Conservation (phyloP, 1,140 invertebrate species). For the Anoplophora glabripennis region DNA sequence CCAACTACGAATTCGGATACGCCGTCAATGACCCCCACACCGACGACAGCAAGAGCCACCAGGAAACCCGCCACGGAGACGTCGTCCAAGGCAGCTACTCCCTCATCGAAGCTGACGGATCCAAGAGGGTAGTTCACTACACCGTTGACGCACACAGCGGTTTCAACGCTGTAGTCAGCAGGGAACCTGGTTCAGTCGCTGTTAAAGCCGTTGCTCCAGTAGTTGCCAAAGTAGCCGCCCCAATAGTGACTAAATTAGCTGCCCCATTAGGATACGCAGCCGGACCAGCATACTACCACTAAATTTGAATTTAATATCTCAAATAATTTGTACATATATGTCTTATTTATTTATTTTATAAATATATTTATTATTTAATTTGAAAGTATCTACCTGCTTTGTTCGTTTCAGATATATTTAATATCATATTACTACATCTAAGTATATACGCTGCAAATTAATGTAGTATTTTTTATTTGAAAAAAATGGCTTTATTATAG, state of each 20-base stretch:
- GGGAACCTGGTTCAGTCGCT: slow-evolving; percentile 7
- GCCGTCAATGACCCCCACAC: slow-evolving; percentile 52
- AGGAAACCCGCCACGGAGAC: slow-evolving; percentile 23
- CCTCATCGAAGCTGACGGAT: slow-evolving; percentile 29
- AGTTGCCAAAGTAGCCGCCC: neutral
- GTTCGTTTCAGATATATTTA: no score
- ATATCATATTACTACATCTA: no score
- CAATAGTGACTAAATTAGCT: neutral
- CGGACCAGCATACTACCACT: no score
- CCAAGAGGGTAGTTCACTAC: slow-evolving; percentile 27
- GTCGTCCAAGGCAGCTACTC: slow-evolving; percentile 26
- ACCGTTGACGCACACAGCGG: slow-evolving; percentile 21
- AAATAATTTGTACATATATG: no score
- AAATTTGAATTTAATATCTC: no score
- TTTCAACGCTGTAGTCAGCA: slow-evolving; percentile 3
- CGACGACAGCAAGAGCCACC: slow-evolving; percentile 33
- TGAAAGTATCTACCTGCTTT: no score
- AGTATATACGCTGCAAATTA: no score
- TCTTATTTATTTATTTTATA: no score
- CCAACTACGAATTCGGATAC: slow-evolving; percentile 34
- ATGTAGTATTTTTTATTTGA: no score
- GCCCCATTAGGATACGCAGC: no score
- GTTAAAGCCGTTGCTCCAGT: neutral
- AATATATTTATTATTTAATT: no score
- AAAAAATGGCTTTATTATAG: no score